Base-by-base conservation (phyloP, 1,140 invertebrate species). In the Drosophila ironensis region DNA sequence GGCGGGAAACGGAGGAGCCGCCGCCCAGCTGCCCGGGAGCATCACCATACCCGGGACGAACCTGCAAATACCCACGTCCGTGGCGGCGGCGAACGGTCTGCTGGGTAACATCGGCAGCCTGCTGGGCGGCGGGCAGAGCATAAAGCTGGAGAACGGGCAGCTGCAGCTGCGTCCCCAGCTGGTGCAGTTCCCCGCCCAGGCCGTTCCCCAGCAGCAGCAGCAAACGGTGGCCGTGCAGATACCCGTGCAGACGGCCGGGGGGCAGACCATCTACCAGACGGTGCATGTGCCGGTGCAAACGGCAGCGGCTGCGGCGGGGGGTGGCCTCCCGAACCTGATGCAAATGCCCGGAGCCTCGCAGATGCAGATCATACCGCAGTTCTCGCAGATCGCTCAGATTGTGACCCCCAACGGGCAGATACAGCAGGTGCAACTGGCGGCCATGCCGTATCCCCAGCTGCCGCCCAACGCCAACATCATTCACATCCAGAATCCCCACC, bases 241-340 rank as follows among this genome's bases (percentile, higher is more conserved):
- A 30, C 97, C 97, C 1, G 96, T 98, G 48, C 95, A 96, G 56
- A 94, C 95, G 4, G 93, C 94, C 11, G 96, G 95, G 90, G 97
- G 97, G 0, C 97, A 98, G 90, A 98, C 97, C 0, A 93, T 98
- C 46, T 97, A 97, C 88, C 97, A 98, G 87, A 98, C 97, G 0
- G 94, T 98, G 1, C 97, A 98, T 90, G 94, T 98, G 75, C 97
- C 97, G 0, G 92, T 97, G 14, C 96, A 97, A 90, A 91, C 95
- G 1, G 91, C 95, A 1, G 92, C 93, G 8, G 40, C 70, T 89
- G 91, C 95, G 0, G 91, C 95, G 2, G 92, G 93, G 11, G 27
- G 30, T 5, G 44, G 54, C 5, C 12, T 88, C 16, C 91, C 90
- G 44, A 91, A 92, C 54, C 90, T 92, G 7, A 87, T 91, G 59